A percentile compares a stretch with the other conserved stretches of the same genome.
phyloP scores from a whole-genome alignment of 2,888 invertebrate genomes.

The Dryomyza anilis region DNA sequence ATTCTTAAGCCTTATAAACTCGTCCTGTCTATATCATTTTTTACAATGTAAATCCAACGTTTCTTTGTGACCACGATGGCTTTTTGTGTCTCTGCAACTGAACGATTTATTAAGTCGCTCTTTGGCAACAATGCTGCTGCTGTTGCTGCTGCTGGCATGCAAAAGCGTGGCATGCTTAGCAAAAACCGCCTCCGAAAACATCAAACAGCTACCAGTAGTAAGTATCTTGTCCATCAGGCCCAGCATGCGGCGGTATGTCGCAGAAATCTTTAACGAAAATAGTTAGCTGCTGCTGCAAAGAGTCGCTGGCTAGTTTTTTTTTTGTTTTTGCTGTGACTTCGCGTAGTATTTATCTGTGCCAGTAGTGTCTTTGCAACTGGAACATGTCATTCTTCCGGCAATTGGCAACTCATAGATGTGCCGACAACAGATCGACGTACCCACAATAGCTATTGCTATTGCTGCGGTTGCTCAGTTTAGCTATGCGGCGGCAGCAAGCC shows the following conservation, averaged over 20 bases:
- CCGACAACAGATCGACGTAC: not conserved
- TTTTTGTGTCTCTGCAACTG: conserved; percentile 11
- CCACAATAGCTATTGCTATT: not conserved
- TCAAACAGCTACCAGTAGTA: not conserved
- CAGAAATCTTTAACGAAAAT: not conserved
- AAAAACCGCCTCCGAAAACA: not conserved
- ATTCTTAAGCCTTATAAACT: no score
- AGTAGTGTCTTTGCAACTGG: conserved; percentile 15
- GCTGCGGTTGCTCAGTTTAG: not conserved
- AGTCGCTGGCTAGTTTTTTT: no score
- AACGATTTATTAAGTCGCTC: conserved; percentile 36
- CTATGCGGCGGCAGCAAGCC: not conserved
- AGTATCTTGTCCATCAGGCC: not conserved
- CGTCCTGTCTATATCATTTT: no score
- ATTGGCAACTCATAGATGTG: not conserved
- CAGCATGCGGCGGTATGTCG: no score
- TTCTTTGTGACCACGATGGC: conserved; percentile 35
- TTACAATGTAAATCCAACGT: no score
- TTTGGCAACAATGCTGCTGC: conserved; percentile 32
- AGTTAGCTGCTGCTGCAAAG: not conserved
- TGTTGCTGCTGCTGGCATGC: conserved; percentile 16
- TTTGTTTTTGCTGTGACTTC: no score
- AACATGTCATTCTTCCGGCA: conserved; percentile 14
- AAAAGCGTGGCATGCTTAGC: conserved; percentile 4
- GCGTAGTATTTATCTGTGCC: conserved; percentile 19